Percentiles rank a stretch among this genome's conserved stretches.
phyloP scores from a whole-genome alignment of 2,888 invertebrate genomes.

The Hydrotaea diabolus region DNA sequence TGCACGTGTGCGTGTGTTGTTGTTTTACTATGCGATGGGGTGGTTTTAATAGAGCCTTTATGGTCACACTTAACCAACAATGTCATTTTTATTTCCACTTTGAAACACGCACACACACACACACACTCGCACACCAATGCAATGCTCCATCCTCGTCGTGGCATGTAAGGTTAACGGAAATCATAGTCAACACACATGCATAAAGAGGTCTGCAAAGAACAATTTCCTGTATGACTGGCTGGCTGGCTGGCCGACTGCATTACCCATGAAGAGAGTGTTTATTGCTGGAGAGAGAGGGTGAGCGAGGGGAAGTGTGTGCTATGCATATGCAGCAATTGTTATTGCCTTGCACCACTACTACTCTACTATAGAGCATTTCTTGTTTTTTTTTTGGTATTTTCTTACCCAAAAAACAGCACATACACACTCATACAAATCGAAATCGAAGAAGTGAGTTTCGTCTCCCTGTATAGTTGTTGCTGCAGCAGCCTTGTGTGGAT shows the following conservation, averaged over 20 bases:
- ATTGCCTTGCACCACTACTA: conserved; percentile 25
- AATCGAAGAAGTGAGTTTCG: conserved; percentile 16
- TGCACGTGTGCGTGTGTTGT: conserved; percentile 16
- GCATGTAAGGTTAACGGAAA: conserved; percentile 22
- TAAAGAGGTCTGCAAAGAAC: conserved; percentile 9
- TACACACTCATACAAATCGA: no score
- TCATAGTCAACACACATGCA: conserved; percentile 31
- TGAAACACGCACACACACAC: conserved; percentile 1
- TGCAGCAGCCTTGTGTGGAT: conserved; percentile 2
- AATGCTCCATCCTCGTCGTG: conserved; percentile 36
- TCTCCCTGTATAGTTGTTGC: conserved; percentile 36
- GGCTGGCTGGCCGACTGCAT: conserved; percentile 8
- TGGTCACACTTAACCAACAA: conserved; percentile 20
- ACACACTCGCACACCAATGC: conserved; percentile 15
- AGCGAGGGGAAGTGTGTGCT: conserved; percentile 51
- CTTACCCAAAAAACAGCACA: conserved; percentile 29
- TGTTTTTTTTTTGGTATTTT: conserved; percentile 48
- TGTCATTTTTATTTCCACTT: conserved; percentile 34
- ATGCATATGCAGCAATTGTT: conserved; percentile 41
- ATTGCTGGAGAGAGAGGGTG: conserved; percentile 6
- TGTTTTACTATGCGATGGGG: conserved; percentile 37
- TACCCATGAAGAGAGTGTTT: not conserved
- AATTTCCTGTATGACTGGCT: no score
- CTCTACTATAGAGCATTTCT: not conserved
- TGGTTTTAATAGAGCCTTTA: conserved; percentile 19